A percentile compares a stretch with the other conserved stretches of the same genome.
phyloP scores from a whole-genome alignment of 1,140 invertebrate species.

The Drosophila ficusphila region DNA sequence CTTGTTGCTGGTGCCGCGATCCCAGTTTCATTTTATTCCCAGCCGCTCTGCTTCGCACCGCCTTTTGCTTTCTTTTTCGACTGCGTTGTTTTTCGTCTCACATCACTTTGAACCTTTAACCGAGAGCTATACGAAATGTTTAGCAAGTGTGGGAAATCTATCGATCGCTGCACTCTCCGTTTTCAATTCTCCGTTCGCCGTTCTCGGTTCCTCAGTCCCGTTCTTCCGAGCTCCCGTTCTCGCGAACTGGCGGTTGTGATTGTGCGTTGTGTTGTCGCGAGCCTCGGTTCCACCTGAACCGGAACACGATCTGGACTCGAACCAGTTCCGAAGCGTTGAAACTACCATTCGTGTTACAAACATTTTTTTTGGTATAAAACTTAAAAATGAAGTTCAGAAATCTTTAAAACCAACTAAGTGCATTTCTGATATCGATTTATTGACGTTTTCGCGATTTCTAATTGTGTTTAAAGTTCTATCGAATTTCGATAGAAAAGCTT shows the following conservation, averaged over 20 bases:
- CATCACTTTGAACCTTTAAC: slow-evolving; percentile 71
- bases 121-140: slow-evolving; percentile 51
- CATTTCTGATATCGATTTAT: too few relatives aligned
- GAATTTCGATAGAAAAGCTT: too few relatives aligned
- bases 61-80: slow-evolving; percentile 40
- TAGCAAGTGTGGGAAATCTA: slow-evolving; percentile 35
- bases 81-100: slow-evolving; percentile 52
- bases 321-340: background rate
- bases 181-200: background rate
- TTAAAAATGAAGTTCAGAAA: background rate
- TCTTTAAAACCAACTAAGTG: too few relatives aligned
- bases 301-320: background rate
- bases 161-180: slow-evolving; percentile 20
- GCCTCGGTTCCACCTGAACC: background rate
- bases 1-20: slow-evolving; percentile 56
- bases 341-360: background rate
- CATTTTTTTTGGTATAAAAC: background rate
- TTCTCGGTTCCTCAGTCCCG: slow-evolving; percentile 1
- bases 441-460: too few relatives aligned
- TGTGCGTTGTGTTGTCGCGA: background rate
- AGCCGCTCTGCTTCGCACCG: slow-evolving; percentile 20
- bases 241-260: background rate
- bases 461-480: too few relatives aligned
- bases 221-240: slow-evolving; percentile 16
- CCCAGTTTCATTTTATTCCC: slow-evolving; percentile 15